Base-by-base conservation (phyloP, 2,888 invertebrate genomes). In the Melieria picta region DNA sequence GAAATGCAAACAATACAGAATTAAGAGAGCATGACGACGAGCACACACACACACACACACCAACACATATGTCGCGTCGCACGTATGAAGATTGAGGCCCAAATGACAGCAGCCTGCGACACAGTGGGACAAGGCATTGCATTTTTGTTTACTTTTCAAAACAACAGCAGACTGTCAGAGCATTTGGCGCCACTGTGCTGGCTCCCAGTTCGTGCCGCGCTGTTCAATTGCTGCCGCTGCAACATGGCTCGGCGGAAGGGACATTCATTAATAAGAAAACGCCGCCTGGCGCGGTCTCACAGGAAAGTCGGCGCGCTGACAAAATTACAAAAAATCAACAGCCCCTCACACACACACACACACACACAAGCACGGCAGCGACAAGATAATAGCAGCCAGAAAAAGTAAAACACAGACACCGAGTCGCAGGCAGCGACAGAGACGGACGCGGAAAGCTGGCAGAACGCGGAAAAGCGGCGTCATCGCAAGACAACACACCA, bases 401-500 rank as follows among this genome's bases (percentile, higher is more conserved):
- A 30, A 30, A 30, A 30, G 30, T 30, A 3, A 30, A 30, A 30
- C 30, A 30, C 30, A 30, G 30, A 30, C 30, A 30, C 30, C 30
- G 30, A 30, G 30, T 30, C 30, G 30, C 30, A 1, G 10, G 4
- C 11, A 42, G n/a, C 30, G 4, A 42, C 45, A 6, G 11, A 11
- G n/a, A 45, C n/a, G 0, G 13, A 7, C 7, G 13, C 65, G 9
- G 62, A 7, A 60, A 9, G 30, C 30, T 30, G 30, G 30, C 30
- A 30, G 30, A 30, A 30, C 30, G 30, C 30, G 30, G 30, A 30
- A 30, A 30, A 30, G 30, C 30, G 30, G 30, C 30, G 30, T 30
- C 30, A 30, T 30, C 30, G 30, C 30, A 30, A 60, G 60, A 71
- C 47, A 55, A 65, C 71, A 58, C 71, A 78, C 83, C 82, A 83